Base-by-base conservation (phyloP, 92 coral and sea anemone genomes). In the Heliopora coerulea region DNA sequence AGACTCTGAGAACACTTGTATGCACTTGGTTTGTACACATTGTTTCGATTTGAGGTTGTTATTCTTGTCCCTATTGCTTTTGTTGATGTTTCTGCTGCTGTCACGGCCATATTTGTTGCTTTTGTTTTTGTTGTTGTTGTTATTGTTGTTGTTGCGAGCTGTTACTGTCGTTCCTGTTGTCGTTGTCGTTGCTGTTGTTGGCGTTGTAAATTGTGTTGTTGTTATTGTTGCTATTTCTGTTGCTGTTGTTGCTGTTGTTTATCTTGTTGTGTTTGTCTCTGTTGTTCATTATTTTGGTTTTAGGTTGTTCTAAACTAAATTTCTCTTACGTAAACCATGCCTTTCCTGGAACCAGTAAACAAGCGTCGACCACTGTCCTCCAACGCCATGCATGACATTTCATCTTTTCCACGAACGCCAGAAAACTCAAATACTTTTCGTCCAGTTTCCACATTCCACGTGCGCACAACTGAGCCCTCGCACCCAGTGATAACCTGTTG, bases 401-500 rank as follows among this genome's bases (percentile, higher is more conserved):
- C 97, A 63, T 91, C 97, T 54, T 42, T 82, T 23, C 97, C 96
- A 40, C 84, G 91, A 61, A 89, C 91, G 67, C 87, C 96, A 31
- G 87, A 76, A 68, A 91, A 60, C 62, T 86, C 89, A 29, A 88
- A 79, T 17, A 73, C 78, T 50, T 84, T 84, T 2, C 91, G 89
- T 9, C 97, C 97, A 29, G 89, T 86, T 30, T 77, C 79, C 59
- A 91, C 56, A 73, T 83, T 87, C 96, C 96, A 91, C 72, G 87
- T 86, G 61, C 89, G 83, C 17, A 91, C 85, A 63, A 84, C 78
- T 0, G 97, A 89, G 0, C 91, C 97, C 23, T 89, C 96, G 59
- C 97, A 89, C 12, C 86, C 97, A 0, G 97, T 89, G 44, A 91
- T 87, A 12, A 91, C 97, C 97, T 90, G 69, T 74, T 21, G 54